Percentiles rank a stretch among this genome's conserved stretches.
These are phyloP conservation scores for Gasterosteus nipponicus DNA, from an alignment of 2,113 vertebrate genomes.

Conservation along the genomic window DNA sequence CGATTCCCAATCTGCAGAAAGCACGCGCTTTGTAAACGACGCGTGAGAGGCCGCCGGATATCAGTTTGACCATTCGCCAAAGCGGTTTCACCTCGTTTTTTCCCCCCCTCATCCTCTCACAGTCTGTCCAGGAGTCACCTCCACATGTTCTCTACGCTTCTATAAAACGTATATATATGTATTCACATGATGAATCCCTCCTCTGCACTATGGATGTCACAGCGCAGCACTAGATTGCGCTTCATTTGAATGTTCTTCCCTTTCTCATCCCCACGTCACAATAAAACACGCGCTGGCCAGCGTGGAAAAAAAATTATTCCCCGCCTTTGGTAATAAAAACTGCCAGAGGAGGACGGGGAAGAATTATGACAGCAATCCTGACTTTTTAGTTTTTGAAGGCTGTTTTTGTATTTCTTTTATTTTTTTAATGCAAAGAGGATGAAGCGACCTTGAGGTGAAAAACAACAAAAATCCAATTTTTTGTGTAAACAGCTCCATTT, in stretches of 20 bases:
- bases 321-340: constrained; percentile 73
- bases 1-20: constrained; percentile 65
- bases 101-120: constrained; percentile 3
- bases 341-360: constrained; percentile 71
- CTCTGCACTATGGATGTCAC: constrained; percentile 35
- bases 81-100: constrained; percentile 26
- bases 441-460: constrained; percentile 64
- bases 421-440: constrained; percentile 60
- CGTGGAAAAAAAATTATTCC: constrained; percentile 72
- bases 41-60: constrained; percentile 54
- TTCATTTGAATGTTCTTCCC: constrained; percentile 69
- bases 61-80: constrained; percentile 12
- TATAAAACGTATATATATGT: neutral
- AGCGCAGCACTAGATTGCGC: constrained; percentile 53
- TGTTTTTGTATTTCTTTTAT: constrained; percentile 23
- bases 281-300: constrained; percentile 71
- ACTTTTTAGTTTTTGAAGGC: constrained; percentile 68
- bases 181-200: constrained; percentile 44
- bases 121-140: constrained; percentile 23
- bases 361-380: constrained; percentile 78
- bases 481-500: constrained; percentile 57
- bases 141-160: neutral
- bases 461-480: constrained; percentile 59
- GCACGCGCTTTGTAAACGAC: constrained; percentile 49
- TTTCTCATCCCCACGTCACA: constrained; percentile 63